Evolutionary conservation across 2,888 invertebrate species (phyloP), one percentile per base, ranked within the genome.

Genomic region (Hypercompe scribonia): DNA sequence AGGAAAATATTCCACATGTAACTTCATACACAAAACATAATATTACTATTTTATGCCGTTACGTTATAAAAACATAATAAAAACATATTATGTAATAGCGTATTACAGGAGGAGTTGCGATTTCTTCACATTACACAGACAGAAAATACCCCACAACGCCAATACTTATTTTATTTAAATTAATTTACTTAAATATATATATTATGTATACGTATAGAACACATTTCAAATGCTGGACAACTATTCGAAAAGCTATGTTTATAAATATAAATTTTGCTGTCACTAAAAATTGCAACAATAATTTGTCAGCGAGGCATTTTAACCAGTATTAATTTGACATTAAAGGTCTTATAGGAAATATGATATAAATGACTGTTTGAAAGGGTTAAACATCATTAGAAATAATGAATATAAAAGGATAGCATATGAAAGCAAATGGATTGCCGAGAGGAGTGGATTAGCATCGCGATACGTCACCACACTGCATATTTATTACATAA

Each of bases 201-300:
- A 61, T 28, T 3, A 13, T 11, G 2, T n/a, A 21, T 54, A 54
- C 24, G 11, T n/a, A n/a, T 28, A 28, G 28, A 58, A 28, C 58
- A 58, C 58, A n/a, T 58, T 58, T 58, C 13, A 58, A 58, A 58
- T 58, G 28, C n/a, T 28, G 28, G 13, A 13, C 28, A 28, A 58
- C 4, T 1, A 58, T 58, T 58, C 13, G 2, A 31, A 31, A 58
- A 58, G 58, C 58, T n/a, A 58, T 28, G 10, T 28, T 58, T 13
- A 39, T 10, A 36, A 58, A 65, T 28, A 36, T 31, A 39, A 15
- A 65, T n/a, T 15, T 65, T 28, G 3, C 39, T 28, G 54, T 54
- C n/a, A n/a, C 10, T 54, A 54, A 66, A 39, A 65, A 66, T 46
- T 66, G 66, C 66, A 46, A 42, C 3, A 21, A 66, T 28, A 28